These are phyloP conservation scores for Drosophila leontia DNA, from an alignment of 1,140 invertebrate species.

Conservation along the genomic window DNA sequence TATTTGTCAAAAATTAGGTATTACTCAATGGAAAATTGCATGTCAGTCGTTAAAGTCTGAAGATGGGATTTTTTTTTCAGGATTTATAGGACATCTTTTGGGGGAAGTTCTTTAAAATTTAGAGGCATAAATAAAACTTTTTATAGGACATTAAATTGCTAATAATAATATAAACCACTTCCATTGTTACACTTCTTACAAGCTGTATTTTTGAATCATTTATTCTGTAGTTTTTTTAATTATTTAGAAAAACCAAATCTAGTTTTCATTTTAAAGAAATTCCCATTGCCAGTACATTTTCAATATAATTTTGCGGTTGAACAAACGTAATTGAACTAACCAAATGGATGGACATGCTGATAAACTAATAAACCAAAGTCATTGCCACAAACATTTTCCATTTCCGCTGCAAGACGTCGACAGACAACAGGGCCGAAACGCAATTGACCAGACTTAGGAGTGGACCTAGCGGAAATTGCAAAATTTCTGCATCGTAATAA, in stretches of 20 bases:
- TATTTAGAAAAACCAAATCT: background rate
- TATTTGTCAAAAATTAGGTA: conserved; percentile 40
- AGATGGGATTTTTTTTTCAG: background rate
- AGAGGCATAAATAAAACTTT: background rate
- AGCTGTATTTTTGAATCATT: background rate
- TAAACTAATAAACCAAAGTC: conserved; percentile 55
- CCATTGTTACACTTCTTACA: background rate
- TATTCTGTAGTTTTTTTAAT: background rate
- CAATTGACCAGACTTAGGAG: conserved; percentile 49
- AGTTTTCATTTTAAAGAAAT: background rate
- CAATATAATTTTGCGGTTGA: conserved; percentile 5
- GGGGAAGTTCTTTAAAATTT: background rate
- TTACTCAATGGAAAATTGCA: conserved; percentile 45
- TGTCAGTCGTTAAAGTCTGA: conserved; percentile 33
- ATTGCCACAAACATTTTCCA: conserved; percentile 65
- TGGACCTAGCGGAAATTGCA: conserved; percentile 77
- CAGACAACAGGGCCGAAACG: conserved; percentile 36
- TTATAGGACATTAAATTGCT: background rate
- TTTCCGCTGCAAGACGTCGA: conserved; percentile 56
- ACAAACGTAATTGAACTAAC: conserved; percentile 34
- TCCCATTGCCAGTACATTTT: background rate
- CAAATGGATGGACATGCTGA: conserved; percentile 30
- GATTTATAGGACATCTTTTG: background rate
- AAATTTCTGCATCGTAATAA: conserved; percentile 83
- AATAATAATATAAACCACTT: background rate